Conservation (phyloP, 2,888 invertebrate species). For the Agriopis marginaria region DNA sequence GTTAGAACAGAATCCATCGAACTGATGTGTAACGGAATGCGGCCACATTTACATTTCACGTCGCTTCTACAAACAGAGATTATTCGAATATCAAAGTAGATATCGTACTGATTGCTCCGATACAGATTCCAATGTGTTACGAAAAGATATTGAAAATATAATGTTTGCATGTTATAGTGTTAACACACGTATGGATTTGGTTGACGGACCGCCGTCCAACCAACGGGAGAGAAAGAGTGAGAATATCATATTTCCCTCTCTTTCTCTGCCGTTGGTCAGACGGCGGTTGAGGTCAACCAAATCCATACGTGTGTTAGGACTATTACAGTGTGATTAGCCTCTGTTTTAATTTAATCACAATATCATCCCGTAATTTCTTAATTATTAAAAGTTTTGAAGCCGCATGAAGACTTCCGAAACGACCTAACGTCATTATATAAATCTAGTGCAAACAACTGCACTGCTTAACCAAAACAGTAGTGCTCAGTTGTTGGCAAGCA, state of each 20-base stretch:
- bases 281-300: too few relatives aligned
- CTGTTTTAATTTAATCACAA: neutral
- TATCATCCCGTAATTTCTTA: neutral
- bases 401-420: neutral
- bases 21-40: conserved; percentile 13
- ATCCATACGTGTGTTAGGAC: too few relatives aligned
- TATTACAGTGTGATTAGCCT: conserved; percentile 1
- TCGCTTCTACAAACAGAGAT: conserved; percentile 22
- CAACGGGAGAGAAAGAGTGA: too few relatives aligned
- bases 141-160: conserved; percentile 6
- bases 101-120: conserved; percentile 21
- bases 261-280: too few relatives aligned
- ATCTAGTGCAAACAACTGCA: neutral
- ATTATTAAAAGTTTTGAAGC: too few relatives aligned
- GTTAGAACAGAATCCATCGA: conserved; percentile 24
- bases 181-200: too few relatives aligned
- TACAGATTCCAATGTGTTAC: conserved; percentile 15
- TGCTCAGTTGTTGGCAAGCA: neutral
- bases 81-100: conserved; percentile 21
- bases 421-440: too few relatives aligned
- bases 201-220: too few relatives aligned
- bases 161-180: conserved; percentile 3
- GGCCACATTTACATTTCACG: conserved; percentile 12
- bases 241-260: too few relatives aligned
- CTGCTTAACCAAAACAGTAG: neutral